A percentile compares a stretch with the other conserved stretches of the same genome.
Evolutionary conservation across 2,797 vertebrate species (phyloP).

Genomic region (Trachurus trachurus): DNA sequence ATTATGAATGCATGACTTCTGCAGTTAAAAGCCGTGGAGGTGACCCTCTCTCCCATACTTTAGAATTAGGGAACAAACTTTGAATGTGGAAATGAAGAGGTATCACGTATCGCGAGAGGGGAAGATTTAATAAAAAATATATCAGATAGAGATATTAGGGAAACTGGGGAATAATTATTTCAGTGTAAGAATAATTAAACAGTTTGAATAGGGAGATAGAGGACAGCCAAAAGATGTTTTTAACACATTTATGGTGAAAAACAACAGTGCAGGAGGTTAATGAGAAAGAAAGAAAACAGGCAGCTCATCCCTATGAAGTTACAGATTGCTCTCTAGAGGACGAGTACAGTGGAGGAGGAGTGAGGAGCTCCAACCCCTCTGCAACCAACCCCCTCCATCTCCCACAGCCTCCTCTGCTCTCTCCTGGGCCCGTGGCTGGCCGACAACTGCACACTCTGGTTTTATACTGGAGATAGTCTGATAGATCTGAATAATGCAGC

Average conservation of each 20-base stretch:
- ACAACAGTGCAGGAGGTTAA: slow-evolving; percentile 59
- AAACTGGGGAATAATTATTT: slow-evolving; percentile 7
- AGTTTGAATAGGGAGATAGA: slow-evolving; percentile 1
- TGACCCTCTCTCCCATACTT: background rate
- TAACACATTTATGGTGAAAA: slow-evolving; percentile 26
- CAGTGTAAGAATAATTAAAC: background rate
- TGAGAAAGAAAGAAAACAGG: slow-evolving; percentile 33
- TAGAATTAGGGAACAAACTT: background rate
- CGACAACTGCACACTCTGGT: slow-evolving; percentile 45
- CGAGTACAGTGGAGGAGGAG: slow-evolving; percentile 3
- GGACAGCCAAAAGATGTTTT: slow-evolving; percentile 3
- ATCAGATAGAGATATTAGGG: background rate
- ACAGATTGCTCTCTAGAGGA: slow-evolving; percentile 31
- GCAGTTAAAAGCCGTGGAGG: slow-evolving; percentile 4
- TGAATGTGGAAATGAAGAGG: background rate
- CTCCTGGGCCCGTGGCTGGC: slow-evolving; percentile 41
- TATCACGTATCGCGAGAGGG: background rate
- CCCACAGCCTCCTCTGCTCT: slow-evolving; percentile 33
- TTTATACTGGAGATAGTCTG: slow-evolving; percentile 48
- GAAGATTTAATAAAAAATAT: background rate
- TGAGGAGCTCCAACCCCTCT: slow-evolving; percentile 31
- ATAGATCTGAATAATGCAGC: slow-evolving; percentile 66
- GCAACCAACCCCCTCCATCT: slow-evolving; percentile 42
- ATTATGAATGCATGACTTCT: slow-evolving; percentile 26
- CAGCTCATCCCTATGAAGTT: slow-evolving; percentile 28